Evolutionary conservation across 2,113 vertebrate species (phyloP), one percentile per base, ranked within the genome.

Genomic region (Ptilorrhoa leucosticta): DNA sequence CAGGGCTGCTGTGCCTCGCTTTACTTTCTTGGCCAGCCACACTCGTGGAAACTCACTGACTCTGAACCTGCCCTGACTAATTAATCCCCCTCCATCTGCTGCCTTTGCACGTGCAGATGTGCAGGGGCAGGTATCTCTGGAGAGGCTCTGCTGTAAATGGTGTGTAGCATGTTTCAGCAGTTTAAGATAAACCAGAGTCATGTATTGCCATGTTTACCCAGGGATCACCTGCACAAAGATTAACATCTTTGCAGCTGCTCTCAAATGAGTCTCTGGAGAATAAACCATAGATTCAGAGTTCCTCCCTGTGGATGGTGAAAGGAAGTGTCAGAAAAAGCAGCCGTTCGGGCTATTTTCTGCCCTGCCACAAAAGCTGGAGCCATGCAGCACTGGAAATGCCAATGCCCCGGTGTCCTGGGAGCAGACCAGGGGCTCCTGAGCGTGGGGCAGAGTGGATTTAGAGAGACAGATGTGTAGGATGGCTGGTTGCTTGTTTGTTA

Each of bases 201-300:
- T 72, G 94, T 90, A 83, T 82, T 92, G 73, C 93, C 90, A 2
- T 89, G 93, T 94, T 97, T 96, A 88, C 80, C 35, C 39, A 10
- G 54, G 65, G 84, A 87, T 97, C 97, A 97, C 96, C 97, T 97
- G 96, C 66, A 20, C 39, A 7, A 79, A 94, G 95, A 96, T 94
- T 86, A 96, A 83, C 82, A 79, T 95, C 92, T 91, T 56, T 88
- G 93, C 97, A 97, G 97, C 97, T 97, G 96, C 84, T 97, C 76
- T 95, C 63, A 68, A 61, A 94, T 57, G 77, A 93, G 81, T 48
- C 90, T 88, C 92, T 50, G 9, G 95, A 91, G 96, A 80, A 50
- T 79, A 21, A 87, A 33, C 45, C 54, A 6, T 57, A 73, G 96
- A 73, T 95, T 94, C 65, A 8, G 44, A 86, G 94, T 96, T 97